These are phyloP conservation scores for Philopedon plagiatum DNA, from an alignment of 2,888 invertebrate species.

Conservation along the genomic window DNA sequence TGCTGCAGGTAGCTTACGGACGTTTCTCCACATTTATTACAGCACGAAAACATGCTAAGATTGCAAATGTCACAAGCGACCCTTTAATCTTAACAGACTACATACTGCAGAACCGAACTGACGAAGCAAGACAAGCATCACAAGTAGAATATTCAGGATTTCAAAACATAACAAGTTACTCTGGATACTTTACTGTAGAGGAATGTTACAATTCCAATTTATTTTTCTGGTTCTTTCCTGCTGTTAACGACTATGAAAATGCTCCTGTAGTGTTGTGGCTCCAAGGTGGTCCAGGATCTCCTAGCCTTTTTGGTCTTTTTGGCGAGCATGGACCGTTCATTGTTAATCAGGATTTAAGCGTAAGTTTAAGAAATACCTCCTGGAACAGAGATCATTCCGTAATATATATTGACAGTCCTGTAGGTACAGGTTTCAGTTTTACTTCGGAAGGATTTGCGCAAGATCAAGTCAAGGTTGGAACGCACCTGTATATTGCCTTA, in stretches of 20 bases:
- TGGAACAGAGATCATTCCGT: constrained; percentile 87
- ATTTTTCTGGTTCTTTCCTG: constrained; percentile 92
- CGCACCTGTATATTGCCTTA: constrained; percentile 82
- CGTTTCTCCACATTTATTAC: not conserved
- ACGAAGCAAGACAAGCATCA: constrained; percentile 73
- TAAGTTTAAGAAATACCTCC: constrained; percentile 75
- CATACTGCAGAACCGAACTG: constrained; percentile 79
- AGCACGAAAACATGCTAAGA: not conserved
- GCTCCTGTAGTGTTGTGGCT: constrained; percentile 86
- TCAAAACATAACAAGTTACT: constrained; percentile 75
- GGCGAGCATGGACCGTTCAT: constrained; percentile 77
- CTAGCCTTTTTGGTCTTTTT: constrained; percentile 37
- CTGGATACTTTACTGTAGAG: constrained; percentile 88
- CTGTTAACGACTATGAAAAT: constrained; percentile 68
- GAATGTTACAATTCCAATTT: constrained; percentile 81
- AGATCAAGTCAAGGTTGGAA: constrained; percentile 87
- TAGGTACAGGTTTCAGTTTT: constrained; percentile 89
- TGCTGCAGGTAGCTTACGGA: not conserved
- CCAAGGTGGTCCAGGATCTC: constrained; percentile 82
- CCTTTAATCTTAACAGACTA: constrained; percentile 84
- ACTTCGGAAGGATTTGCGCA: constrained; percentile 76
- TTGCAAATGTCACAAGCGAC: constrained; percentile 55
- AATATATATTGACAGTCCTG: constrained; percentile 94
- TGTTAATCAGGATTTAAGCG: constrained; percentile 67
- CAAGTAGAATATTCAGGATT: constrained; percentile 69